Percentiles rank a stretch among this genome's conserved stretches.
phyloP scores from a whole-genome alignment of 2,888 invertebrate genomes.

The Drosophila nr. medialis region DNA sequence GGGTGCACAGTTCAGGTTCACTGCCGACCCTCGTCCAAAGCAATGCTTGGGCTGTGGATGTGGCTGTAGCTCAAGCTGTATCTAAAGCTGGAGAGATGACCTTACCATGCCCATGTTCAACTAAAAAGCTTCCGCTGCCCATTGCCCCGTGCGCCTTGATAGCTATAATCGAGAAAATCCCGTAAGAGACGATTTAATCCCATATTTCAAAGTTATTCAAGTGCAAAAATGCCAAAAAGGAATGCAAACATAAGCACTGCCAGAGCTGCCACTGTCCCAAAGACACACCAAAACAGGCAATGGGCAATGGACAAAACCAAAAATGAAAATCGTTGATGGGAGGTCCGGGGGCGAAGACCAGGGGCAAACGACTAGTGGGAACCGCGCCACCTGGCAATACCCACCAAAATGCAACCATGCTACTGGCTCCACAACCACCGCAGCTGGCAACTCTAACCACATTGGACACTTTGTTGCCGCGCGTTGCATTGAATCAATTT shows the following conservation, averaged over 20 bases:
- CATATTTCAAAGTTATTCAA: conserved; percentile 83
- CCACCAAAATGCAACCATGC: conserved; percentile 48
- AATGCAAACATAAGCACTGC: conserved; percentile 80
- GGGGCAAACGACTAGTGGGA: conserved; percentile 53
- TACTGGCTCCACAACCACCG: conserved; percentile 13
- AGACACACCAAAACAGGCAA: conserved; percentile 39
- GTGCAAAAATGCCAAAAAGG: conserved; percentile 83
- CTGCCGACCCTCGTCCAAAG: conserved; percentile 49
- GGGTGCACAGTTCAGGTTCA: conserved; percentile 58
- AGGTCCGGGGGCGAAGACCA: neutral
- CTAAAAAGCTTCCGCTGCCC: conserved; percentile 11
- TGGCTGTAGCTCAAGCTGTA: conserved; percentile 1
- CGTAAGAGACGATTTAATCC: conserved; percentile 83
- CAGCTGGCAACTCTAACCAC: conserved; percentile 45
- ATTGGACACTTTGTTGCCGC: conserved; percentile 60
- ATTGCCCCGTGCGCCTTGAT: conserved; percentile 59
- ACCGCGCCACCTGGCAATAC: conserved; percentile 63
- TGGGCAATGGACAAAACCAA: conserved; percentile 23
- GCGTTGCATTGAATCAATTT: conserved; percentile 64
- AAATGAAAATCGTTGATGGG: conserved; percentile 20
- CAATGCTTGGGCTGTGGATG: conserved; percentile 1
- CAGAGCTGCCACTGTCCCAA: conserved; percentile 52
- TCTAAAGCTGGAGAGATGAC: conserved; percentile 31
- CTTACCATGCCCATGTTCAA: conserved; percentile 36
- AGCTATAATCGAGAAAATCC: conserved; percentile 83